These are phyloP conservation scores for Belonocnema kinseyi DNA, from an alignment of 1,140 invertebrate genomes.

Conservation along the genomic window DNA sequence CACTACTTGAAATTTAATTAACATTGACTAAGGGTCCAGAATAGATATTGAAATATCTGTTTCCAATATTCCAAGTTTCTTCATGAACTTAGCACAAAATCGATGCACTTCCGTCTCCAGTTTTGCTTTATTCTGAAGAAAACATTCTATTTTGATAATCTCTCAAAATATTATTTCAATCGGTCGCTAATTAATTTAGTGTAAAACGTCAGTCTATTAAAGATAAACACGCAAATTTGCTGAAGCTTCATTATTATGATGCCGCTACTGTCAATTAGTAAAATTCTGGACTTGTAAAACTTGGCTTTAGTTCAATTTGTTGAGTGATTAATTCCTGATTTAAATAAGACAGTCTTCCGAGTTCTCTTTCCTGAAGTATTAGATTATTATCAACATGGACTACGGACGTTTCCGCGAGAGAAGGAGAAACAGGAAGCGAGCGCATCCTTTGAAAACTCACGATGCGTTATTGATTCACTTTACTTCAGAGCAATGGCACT, in stretches of 20 bases:
- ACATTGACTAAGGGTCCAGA: not conserved
- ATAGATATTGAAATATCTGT: slow-evolving; percentile 27
- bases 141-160: too few species aligned
- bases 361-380: slow-evolving; percentile 13
- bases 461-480: slow-evolving; percentile 30
- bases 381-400: slow-evolving; percentile 6
- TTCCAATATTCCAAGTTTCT: slow-evolving; percentile 3
- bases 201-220: too few species aligned
- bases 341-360: not conserved
- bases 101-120: not conserved
- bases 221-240: too few species aligned
- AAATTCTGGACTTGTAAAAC: not conserved
- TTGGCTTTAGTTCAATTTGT: slow-evolving; percentile 1
- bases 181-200: too few species aligned
- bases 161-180: too few species aligned
- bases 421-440: slow-evolving; percentile 29
- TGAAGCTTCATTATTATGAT: too few species aligned
- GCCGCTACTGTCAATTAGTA: not conserved
- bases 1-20: slow-evolving; percentile 19
- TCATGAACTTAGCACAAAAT: not conserved
- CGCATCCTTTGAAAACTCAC: slow-evolving; percentile 24
- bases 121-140: too few species aligned
- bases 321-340: not conserved
- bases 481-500: slow-evolving; percentile 24
- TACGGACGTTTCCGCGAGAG: slow-evolving; percentile 27